Evolutionary conservation across 2,888 invertebrate genomes (phyloP).

Genomic region (Omphaloscelis lunosa): DNA sequence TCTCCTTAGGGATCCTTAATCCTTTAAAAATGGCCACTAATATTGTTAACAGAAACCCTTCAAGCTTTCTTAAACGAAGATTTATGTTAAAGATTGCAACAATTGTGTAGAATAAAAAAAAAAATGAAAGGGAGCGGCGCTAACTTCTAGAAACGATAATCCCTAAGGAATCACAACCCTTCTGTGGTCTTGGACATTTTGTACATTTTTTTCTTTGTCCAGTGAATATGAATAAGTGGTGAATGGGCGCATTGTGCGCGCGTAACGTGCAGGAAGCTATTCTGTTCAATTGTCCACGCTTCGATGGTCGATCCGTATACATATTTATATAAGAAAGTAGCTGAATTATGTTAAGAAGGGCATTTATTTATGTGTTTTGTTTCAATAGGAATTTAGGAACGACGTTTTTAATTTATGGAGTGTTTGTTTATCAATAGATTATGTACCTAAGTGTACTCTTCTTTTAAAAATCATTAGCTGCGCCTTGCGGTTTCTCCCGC

Average conservation of each 20-base stretch:
- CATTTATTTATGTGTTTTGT: slow-evolving; percentile 42
- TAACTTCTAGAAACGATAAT: slow-evolving; percentile 83
- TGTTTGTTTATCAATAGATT: not conserved
- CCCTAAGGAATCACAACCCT: slow-evolving; percentile 83
- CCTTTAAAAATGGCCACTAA: slow-evolving; percentile 44
- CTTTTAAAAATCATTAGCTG: too few species aligned
- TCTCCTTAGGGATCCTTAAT: slow-evolving; percentile 38
- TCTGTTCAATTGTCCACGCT: slow-evolving; percentile 82
- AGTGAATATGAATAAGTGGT: slow-evolving; percentile 74
- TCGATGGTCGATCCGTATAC: slow-evolving; percentile 77
- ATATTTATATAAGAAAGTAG: slow-evolving; percentile 76
- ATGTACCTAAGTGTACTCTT: not conserved
- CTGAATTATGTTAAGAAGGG: slow-evolving; percentile 64
- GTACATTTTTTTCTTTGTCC: slow-evolving; percentile 74
- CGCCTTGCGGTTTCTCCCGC: too few species aligned
- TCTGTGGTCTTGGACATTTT: slow-evolving; percentile 62
- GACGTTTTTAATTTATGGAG: not conserved
- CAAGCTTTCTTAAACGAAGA: slow-evolving; percentile 57
- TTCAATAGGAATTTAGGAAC: slow-evolving; percentile 44
- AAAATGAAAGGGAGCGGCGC: slow-evolving; percentile 80
- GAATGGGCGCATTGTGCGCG: slow-evolving; percentile 84
- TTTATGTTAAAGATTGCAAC: slow-evolving; percentile 72
- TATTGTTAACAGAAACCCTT: slow-evolving; percentile 58
- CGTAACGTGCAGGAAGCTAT: slow-evolving; percentile 86
- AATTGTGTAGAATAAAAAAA: slow-evolving; percentile 64